These are phyloP conservation scores for Ophion costatus DNA, from an alignment of 2,888 invertebrate genomes.

Conservation along the genomic window DNA sequence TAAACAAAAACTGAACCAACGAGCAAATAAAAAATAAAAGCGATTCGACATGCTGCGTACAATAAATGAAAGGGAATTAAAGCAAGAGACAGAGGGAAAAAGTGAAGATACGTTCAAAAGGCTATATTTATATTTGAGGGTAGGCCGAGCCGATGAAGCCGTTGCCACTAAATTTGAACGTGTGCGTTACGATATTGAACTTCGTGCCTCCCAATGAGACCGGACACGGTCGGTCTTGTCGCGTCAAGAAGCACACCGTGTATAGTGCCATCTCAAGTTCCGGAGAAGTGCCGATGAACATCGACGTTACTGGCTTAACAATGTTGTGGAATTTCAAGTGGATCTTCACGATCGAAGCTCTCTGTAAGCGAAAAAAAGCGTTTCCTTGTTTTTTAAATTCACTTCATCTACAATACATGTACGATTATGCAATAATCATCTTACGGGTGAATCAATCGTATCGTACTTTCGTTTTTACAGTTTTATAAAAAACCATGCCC, in stretches of 20 bases:
- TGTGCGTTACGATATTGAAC: conserved; percentile 90
- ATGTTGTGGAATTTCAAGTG: conserved; percentile 89
- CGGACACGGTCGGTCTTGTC: conserved; percentile 90
- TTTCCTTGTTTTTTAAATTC: background rate
- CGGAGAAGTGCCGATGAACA: conserved; percentile 94
- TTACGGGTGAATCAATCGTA: no score
- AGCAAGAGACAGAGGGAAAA: background rate
- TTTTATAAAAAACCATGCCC: no score
- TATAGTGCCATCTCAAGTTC: conserved; percentile 96
- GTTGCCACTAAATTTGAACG: conserved; percentile 90
- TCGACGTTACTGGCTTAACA: conserved; percentile 90
- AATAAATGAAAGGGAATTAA: background rate
- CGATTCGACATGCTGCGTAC: background rate
- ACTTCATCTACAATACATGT: background rate
- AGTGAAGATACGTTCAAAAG: background rate
- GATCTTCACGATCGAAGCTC: conserved; percentile 90
- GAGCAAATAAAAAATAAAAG: background rate
- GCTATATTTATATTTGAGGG: conserved; percentile 88
- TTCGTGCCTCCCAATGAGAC: conserved; percentile 89
- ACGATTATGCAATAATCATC: no score
- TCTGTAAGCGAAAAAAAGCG: conserved; percentile 84
- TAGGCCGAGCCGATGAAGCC: conserved; percentile 92
- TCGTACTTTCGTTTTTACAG: no score
- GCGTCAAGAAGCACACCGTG: conserved; percentile 92
- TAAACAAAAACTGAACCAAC: background rate